Evolutionary conservation across 2,797 vertebrate species (phyloP), one percentile per base, ranked within the genome.

Genomic region (Telmatherina bonti): DNA sequence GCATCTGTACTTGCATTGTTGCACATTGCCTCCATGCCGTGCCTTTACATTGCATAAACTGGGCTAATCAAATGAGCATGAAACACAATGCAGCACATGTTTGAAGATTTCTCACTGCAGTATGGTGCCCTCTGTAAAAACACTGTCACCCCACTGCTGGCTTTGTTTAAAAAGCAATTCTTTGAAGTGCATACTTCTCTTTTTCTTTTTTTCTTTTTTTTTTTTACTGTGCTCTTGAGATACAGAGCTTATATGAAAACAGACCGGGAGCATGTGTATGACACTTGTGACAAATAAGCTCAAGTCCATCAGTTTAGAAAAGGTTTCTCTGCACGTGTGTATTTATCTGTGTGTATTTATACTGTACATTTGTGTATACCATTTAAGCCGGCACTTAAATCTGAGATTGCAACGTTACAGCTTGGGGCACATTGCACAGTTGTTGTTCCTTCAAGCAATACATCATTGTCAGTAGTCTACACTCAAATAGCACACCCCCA

Each of bases 81-180:
- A 76, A 67, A 53, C 70, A 67, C 67, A 53, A 29, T 57, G 58
- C 74, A 47, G 54, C 41, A 62, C 49, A 63, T 24, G 26, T 41
- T 61, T 27, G 35, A 38, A 51, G 29, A 64, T 62, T 29, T 67
- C 58, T 68, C 4, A 0, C 70, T 74, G 75, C 72, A 70, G 51
- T 66, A 57, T 71, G 75, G 81, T 30, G 35, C 75, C 80, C 72
- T 76, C 77, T 85, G 54, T 70, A 74, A 83, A 78, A 78, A 70
- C 68, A 16, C 16, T 47, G 47, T 72, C 59, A n/a, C 54, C 43
- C 51, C 26, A 27, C 75, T 60, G 70, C 72, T 80, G 81, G 67
- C 67, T 81, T 64, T 72, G 64, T 71, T 83, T 72, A 75, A 71
- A 70, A 10, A 62, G 10, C 13, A 3, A 70, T 81, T 65, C 65